Conservation (phyloP, 53 echinoderm and acorn worm genomes). For the Apostichopus leukothele region DNA sequence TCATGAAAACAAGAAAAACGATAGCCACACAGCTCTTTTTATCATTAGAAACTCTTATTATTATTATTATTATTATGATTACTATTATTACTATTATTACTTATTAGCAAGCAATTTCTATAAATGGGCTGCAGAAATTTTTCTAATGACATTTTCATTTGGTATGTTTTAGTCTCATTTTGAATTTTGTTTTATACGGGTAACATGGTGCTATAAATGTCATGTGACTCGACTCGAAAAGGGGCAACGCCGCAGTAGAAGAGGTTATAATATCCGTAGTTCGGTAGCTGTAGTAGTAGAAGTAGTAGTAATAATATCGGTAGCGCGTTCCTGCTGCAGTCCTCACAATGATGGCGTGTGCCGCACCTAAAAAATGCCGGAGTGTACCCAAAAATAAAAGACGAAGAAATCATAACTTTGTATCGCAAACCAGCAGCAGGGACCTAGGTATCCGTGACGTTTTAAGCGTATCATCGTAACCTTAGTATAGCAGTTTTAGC, state of each 20-base stretch:
- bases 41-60: too few species aligned
- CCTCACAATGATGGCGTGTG: constrained; percentile 37
- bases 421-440: background rate
- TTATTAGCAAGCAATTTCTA: constrained; percentile 18
- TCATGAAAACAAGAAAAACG: background rate
- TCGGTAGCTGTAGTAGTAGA: constrained; percentile 3
- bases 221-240: constrained; percentile 40
- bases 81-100: background rate
- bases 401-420: too few species aligned
- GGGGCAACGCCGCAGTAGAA: background rate
- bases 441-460: too few species aligned
- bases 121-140: constrained; percentile 27
- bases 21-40: background rate
- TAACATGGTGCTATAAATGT: constrained; percentile 51
- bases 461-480: background rate
- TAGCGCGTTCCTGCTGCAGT: background rate
- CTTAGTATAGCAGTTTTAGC: background rate
- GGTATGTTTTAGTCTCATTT: constrained; percentile 17
- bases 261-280: background rate
- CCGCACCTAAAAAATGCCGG: constrained; percentile 22
- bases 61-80: too few species aligned
- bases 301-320: background rate
- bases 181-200: constrained; percentile 45
- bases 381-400: background rate
- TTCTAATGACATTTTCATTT: constrained; percentile 3